Evolutionary conservation across 2,888 invertebrate genomes (phyloP), one percentile per base, ranked within the genome.

Genomic region (Abrostola triplasia): DNA sequence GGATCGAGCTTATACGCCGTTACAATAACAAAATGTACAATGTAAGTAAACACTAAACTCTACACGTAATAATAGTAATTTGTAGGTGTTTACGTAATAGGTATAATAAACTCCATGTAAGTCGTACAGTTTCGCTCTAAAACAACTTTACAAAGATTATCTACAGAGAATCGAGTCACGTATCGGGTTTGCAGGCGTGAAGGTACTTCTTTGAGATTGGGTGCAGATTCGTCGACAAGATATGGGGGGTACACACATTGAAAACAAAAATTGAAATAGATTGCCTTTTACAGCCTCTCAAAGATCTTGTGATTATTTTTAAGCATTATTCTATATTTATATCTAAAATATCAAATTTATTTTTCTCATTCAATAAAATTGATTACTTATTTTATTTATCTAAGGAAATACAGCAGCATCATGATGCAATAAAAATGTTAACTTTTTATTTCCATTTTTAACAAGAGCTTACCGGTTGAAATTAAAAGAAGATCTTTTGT

Each of bases 181-280:
- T 87, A 80, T 79, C 70, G 80, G 77, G 78, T 82, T 82, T 84
- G 86, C 85, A 81, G 82, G 84, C 86, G 85, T 77, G 82, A 83
- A 87, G 85, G 87, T 84, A 86, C 88, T 87, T 86, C 81, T 87
- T 82, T 83, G 80, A 87, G 88, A 92, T 91, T 90, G 90, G 87
- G 84, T 89, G 81, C 83, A 87, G 89, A 90, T 91, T 82, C 84
- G 82, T 84, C 79, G 77, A 79, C 64, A 70, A 84, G 85, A 87
- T 87, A 79, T 66, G 69, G 76, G 73, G 71, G 74, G 69, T 70
- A 69, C 65, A 65, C 70, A 78, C 80, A 84, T 83, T 84, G 84
- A 58, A 70, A 73, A 76, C 70, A 72, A 73, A 86, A 82, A 79
- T 76, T 87, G 83, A 82, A 85, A 84, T 78, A 79, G 80, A 83